Base-by-base conservation (phyloP, 2,888 invertebrate genomes). In the Sympetrum striolatum region DNA sequence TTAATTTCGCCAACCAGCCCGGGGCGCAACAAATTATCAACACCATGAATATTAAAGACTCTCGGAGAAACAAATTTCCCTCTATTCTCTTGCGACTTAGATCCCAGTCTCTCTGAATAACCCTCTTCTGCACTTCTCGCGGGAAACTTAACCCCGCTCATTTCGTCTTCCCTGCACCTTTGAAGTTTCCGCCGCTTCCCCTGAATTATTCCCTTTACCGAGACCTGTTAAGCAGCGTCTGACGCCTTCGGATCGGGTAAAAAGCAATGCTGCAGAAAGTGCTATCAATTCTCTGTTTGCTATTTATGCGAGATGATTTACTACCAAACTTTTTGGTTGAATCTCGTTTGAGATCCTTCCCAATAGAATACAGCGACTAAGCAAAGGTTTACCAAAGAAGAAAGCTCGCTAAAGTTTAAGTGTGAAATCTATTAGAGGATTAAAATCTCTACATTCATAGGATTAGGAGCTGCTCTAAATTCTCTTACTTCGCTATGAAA, bases 161-260 rank as follows among this genome's bases (percentile, higher is more conserved):
- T 58, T 58, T 22, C 31, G 48, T 39, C 48, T 48, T 14, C 82
- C 18, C 82, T 82, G 31, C 53, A 14, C 53, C 31, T 14, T 35
- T 58, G 53, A 31, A 58, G 53, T 58, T 58, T 18, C 15, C 81
- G 60, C 22, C 18, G 8, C 1, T 48, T 14, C 58, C 82, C 35
- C 53, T 82, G 82, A 82, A 82, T 82, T 58, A 82, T 53, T 48
- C 82, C 8, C 82, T 82, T 58, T 58, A n/a, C 58, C 82, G 22
- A 31, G 12, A 12, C 31, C 31, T 73, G 31, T 73, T 73, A 10
- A 25, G 73, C 6, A 31, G 14, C 25, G 14, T 31, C 25, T 25
- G 73, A 8, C 25, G 73, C 31, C 25, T 73, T 73, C 15, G 14
- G 12, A 25, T 14, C 10, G 31, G 10, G 73, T 8, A 14, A 25